A percentile compares a stretch with the other conserved stretches of the same genome.
phyloP scores from a whole-genome alignment of 2,797 vertebrate genomes.

The Phoebastria nigripes region DNA sequence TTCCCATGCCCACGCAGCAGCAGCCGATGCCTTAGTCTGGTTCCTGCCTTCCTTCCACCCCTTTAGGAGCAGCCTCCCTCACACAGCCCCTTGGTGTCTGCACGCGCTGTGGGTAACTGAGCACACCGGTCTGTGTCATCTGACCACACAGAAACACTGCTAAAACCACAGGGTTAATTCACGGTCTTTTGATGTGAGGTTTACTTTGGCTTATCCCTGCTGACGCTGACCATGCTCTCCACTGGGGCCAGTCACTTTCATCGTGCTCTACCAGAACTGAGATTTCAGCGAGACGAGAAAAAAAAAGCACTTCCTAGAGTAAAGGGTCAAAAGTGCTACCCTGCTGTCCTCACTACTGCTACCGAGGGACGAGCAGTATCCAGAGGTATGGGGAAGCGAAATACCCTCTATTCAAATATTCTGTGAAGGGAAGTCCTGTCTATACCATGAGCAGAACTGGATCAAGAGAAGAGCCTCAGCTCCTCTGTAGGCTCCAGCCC shows the following conservation, averaged over 20 bases:
- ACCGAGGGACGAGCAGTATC: not conserved
- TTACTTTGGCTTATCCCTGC: not conserved
- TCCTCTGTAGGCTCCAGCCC: not conserved
- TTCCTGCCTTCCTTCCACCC: not conserved
- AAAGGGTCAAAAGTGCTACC: not conserved
- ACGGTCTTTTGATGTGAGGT: rapidly evolving
- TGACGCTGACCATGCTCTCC: not conserved
- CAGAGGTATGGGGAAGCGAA: not conserved
- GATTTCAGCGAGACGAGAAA: not conserved
- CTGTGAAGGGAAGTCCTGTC: not conserved
- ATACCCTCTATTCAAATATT: not conserved
- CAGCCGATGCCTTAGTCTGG: not conserved
- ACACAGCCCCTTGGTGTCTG: not conserved
- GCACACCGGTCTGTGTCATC: not conserved
- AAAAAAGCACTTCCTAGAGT: not conserved
- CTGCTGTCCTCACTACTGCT: not conserved
- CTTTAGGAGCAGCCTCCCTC: not conserved
- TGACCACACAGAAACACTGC: not conserved
- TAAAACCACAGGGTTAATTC: not conserved
- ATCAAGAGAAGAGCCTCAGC: not conserved
- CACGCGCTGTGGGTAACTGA: not conserved
- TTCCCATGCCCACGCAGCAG: not conserved
- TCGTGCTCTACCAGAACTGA: not conserved
- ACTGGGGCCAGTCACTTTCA: not conserved
- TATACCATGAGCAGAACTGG: not conserved